These are phyloP conservation scores for Tautogolabrus adspersus DNA, from an alignment of 2,113 vertebrate species.

Conservation along the genomic window DNA sequence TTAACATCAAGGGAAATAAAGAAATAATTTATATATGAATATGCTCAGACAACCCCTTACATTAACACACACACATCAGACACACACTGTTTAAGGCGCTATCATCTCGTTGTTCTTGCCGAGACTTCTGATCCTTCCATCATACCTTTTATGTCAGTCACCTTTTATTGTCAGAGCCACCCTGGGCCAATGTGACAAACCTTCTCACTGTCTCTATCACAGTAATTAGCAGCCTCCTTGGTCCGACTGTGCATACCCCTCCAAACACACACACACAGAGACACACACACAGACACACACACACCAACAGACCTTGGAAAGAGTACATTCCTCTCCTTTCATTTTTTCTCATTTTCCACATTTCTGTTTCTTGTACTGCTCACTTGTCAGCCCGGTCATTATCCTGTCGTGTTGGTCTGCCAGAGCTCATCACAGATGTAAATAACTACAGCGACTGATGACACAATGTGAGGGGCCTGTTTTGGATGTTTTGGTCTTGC, in stretches of 20 bases:
- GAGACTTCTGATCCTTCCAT: slow-evolving; percentile 38
- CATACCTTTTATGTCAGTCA: slow-evolving; percentile 64
- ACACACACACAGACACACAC: slow-evolving; percentile 13
- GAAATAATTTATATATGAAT: not conserved
- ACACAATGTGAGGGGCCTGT: slow-evolving; percentile 36
- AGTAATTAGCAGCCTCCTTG: slow-evolving; percentile 73
- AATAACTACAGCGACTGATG: slow-evolving; percentile 52
- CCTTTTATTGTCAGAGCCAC: slow-evolving; percentile 67
- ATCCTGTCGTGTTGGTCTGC: slow-evolving; percentile 64
- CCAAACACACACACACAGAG: not conserved
- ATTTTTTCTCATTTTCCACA: not conserved
- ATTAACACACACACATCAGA: not conserved
- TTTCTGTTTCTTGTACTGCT: slow-evolving; percentile 50
- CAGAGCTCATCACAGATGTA: slow-evolving; percentile 55
- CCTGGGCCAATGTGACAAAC: slow-evolving; percentile 58
- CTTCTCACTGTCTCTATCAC: slow-evolving; percentile 62
- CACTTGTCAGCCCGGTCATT: slow-evolving; percentile 71
- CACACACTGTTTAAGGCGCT: slow-evolving; percentile 33
- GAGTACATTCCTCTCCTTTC: not conserved
- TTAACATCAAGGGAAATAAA: slow-evolving; percentile 5
- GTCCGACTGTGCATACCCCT: not conserved
- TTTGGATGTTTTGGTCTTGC: not conserved
- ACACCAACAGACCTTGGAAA: not conserved
- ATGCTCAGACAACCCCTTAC: not conserved
- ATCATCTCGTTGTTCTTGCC: slow-evolving; percentile 63